A percentile compares a stretch with the other conserved stretches of the same genome.
Conservation (phyloP, 2,797 vertebrate genomes). For the Pipistrellus kuhlii region DNA sequence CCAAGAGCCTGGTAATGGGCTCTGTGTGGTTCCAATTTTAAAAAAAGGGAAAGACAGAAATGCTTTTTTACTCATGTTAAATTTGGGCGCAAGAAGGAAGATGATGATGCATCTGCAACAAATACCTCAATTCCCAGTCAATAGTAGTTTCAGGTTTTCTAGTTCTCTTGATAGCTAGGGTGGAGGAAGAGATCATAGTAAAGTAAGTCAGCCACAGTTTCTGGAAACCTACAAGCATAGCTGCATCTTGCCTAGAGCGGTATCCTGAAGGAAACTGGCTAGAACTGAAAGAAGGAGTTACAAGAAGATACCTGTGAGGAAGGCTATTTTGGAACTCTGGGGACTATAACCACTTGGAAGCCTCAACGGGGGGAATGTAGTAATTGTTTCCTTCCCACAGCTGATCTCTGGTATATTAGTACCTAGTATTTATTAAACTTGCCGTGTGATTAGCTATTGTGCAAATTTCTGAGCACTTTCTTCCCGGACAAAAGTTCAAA, state of each 20-base stretch:
- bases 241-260: not conserved
- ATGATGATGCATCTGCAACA: not conserved
- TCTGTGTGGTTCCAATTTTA: not conserved
- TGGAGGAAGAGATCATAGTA: not conserved
- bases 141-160: constrained; percentile 5
- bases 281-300: not conserved
- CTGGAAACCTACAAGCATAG: not conserved
- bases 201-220: not conserved
- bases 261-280: not conserved
- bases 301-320: not conserved
- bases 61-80: not conserved
- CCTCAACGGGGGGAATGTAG: not conserved
- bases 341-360: not conserved
- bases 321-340: not conserved
- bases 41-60: constrained; percentile 16
- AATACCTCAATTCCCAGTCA: not conserved
- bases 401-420: not conserved
- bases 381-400: not conserved
- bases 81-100: not conserved
- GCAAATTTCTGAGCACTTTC: constrained; percentile 44
- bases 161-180: not conserved
- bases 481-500: constrained; percentile 55
- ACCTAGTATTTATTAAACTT: constrained; percentile 53
- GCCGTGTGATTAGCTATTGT: not conserved
- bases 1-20: not conserved